A percentile compares a stretch with the other conserved stretches of the same genome.
Conservation (phyloP, 1,140 invertebrate genomes). For the Drosophila lini region DNA sequence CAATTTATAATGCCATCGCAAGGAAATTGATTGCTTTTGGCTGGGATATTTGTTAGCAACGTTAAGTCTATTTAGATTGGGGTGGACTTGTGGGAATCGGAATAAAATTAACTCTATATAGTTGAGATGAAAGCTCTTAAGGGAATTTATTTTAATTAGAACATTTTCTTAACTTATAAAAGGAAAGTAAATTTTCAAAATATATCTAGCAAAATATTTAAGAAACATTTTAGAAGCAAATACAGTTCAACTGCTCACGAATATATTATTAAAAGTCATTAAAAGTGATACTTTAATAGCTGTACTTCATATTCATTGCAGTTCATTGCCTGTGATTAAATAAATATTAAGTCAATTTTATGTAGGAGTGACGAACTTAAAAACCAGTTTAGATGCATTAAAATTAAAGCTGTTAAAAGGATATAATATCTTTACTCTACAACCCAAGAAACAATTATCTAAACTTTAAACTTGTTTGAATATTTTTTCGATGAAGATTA, state of each 20-base stretch:
- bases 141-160: background rate
- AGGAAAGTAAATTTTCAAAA: background rate
- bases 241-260: background rate
- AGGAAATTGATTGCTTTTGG: conserved; percentile 62
- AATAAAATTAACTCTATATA: background rate
- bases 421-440: background rate
- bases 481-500: background rate
- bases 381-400: background rate
- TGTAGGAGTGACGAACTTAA: conserved; percentile 9
- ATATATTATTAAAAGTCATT: background rate
- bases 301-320: background rate
- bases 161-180: background rate
- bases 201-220: background rate
- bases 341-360: background rate
- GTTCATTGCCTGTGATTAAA: conserved; percentile 4
- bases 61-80: background rate
- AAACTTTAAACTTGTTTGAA: background rate
- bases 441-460: background rate
- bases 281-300: background rate
- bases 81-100: conserved; percentile 3
- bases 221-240: background rate
- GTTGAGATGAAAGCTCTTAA: background rate
- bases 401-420: conserved; percentile 1
- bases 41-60: conserved; percentile 45
- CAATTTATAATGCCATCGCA: conserved; percentile 40